Conservation (phyloP, 2,797 vertebrate genomes). For the Pseudochromis fuscus region DNA sequence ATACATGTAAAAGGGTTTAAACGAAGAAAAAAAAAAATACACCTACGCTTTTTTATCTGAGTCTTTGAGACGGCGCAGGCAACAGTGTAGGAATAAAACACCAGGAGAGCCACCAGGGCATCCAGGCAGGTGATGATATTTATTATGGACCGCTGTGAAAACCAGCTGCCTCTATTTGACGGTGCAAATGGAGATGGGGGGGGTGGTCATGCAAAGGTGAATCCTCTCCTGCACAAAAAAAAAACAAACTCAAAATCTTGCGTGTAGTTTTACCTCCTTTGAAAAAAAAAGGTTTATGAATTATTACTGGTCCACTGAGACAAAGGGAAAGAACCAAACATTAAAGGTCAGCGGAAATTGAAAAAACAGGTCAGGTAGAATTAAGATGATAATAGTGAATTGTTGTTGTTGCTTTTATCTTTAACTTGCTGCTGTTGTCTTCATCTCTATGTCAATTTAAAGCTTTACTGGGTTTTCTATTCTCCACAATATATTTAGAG, state of each 20-base stretch:
- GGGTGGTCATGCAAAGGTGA: constrained; percentile 49
- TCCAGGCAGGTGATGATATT: constrained; percentile 36
- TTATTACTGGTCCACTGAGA: constrained; percentile 54
- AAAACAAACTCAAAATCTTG: constrained; percentile 27
- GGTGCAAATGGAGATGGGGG: constrained; percentile 32
- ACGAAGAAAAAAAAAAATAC: background rate
- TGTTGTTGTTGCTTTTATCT: background rate
- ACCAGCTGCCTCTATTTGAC: constrained; percentile 28
- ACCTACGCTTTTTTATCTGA: background rate
- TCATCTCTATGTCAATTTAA: background rate
- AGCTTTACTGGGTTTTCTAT: background rate
- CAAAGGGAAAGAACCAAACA: background rate
- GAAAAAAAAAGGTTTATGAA: constrained; percentile 48
- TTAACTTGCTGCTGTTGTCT: background rate
- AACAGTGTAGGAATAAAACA: constrained; percentile 15
- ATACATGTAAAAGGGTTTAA: background rate
- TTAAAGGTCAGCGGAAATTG: constrained; percentile 62
- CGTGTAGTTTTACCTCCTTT: constrained; percentile 30
- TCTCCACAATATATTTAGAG: background rate
- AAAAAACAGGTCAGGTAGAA: constrained; percentile 46
- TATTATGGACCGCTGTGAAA: constrained; percentile 31
- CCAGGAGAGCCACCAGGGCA: background rate
- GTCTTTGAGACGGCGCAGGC: background rate
- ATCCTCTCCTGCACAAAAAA: constrained; percentile 33
- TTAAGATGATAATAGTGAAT: background rate